These are phyloP conservation scores for Thera britannica DNA, from an alignment of 2,888 invertebrate genomes.

Conservation along the genomic window DNA sequence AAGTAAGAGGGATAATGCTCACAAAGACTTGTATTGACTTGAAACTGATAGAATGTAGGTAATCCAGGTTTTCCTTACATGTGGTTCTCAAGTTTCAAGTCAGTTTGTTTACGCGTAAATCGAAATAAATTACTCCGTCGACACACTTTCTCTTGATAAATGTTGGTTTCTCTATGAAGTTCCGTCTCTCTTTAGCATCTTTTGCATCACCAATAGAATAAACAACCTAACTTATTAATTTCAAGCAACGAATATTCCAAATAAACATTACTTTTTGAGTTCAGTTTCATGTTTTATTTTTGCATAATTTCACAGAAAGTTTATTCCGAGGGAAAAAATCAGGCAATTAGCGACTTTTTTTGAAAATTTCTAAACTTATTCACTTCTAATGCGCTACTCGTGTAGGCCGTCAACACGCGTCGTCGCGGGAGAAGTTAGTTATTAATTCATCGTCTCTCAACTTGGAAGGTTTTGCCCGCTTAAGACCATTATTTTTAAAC, in stretches of 20 bases:
- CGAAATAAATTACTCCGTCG: neutral
- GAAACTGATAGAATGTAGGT: too few relatives aligned
- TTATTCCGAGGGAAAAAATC: slow-evolving; percentile 47
- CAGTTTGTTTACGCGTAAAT: neutral
- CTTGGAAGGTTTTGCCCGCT: slow-evolving; percentile 69
- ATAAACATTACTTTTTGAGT: slow-evolving; percentile 47
- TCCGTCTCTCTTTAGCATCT: neutral
- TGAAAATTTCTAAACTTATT: slow-evolving; percentile 62
- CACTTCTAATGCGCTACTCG: slow-evolving; percentile 82
- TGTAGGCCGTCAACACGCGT: slow-evolving; percentile 84
- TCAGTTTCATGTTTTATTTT: slow-evolving; percentile 40
- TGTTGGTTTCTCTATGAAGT: slow-evolving; percentile 1
- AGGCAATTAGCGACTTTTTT: slow-evolving; percentile 65
- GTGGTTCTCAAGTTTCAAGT: neutral
- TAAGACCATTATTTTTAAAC: slow-evolving; percentile 57
- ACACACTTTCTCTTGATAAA: slow-evolving; percentile 3
- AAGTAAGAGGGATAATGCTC: too few relatives aligned
- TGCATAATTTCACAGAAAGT: slow-evolving; percentile 46
- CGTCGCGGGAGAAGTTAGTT: slow-evolving; percentile 82
- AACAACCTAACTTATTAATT: slow-evolving; percentile 12
- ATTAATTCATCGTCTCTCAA: slow-evolving; percentile 80
- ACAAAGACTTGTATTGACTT: too few relatives aligned
- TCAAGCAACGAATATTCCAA: slow-evolving; percentile 26
- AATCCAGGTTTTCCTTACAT: neutral
- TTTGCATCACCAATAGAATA: neutral